Conservation (phyloP, 1,140 invertebrate species). For the Drosophila santomea region DNA sequence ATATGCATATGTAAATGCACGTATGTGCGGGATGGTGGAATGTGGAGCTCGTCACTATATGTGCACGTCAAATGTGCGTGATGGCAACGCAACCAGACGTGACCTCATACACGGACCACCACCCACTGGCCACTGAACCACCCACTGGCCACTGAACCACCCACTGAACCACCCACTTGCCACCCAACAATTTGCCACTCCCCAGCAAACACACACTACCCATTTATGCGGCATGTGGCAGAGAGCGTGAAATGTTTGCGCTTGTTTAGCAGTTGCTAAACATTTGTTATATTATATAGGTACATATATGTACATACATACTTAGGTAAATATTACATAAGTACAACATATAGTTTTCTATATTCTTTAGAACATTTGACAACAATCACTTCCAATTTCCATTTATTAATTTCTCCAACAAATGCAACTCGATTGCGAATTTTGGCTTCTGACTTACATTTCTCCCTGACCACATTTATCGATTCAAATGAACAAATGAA, state of each 20-base stretch:
- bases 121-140: too few relatives aligned
- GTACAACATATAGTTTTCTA: too few relatives aligned
- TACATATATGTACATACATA: too few relatives aligned
- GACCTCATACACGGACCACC: slow-evolving; percentile 39
- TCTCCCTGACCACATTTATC: slow-evolving; percentile 3
- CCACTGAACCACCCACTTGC: background rate
- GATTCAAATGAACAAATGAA: slow-evolving; percentile 2
- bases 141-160: background rate
- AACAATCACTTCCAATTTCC: background rate
- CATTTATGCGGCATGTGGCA: slow-evolving; percentile 17
- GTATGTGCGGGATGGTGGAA: background rate
- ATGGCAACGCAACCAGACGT: slow-evolving; percentile 44
- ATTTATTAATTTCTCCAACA: background rate
- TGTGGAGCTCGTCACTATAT: slow-evolving; percentile 22
- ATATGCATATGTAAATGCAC: slow-evolving; percentile 2
- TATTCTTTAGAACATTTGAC: background rate
- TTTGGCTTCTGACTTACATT: background rate
- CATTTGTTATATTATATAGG: slow-evolving; percentile 9
- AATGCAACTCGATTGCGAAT: background rate
- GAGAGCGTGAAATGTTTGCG: slow-evolving; percentile 37
- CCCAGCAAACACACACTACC: background rate
- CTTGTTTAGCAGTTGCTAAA: slow-evolving; percentile 44
- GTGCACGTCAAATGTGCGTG: slow-evolving; percentile 55
- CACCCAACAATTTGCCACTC: background rate
- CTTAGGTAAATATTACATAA: too few relatives aligned